These are phyloP conservation scores for Priocnemis perturbator DNA, from an alignment of 2,888 invertebrate genomes.

Conservation along the genomic window DNA sequence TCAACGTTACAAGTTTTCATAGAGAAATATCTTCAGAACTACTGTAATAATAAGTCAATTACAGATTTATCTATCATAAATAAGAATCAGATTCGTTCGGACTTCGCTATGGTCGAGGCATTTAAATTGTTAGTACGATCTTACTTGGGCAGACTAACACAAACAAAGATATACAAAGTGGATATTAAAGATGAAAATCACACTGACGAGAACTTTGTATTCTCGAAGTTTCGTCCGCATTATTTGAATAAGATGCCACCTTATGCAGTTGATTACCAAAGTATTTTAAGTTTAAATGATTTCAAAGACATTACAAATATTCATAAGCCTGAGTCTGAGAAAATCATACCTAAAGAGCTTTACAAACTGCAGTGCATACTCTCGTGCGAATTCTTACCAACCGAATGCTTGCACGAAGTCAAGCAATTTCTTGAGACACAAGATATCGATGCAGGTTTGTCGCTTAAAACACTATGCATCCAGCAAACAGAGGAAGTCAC, in stretches of 20 bases:
- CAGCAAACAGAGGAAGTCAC: slow-evolving; percentile 77
- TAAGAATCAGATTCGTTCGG: slow-evolving; percentile 65
- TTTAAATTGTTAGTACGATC: slow-evolving; percentile 80
- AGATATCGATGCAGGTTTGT: slow-evolving; percentile 77
- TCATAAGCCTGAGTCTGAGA: slow-evolving; percentile 47
- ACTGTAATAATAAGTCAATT: slow-evolving; percentile 55
- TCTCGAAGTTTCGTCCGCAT: slow-evolving; percentile 74
- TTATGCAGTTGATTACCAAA: slow-evolving; percentile 62
- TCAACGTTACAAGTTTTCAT: slow-evolving; percentile 71
- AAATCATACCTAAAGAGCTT: slow-evolving; percentile 59
- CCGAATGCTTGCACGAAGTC: slow-evolving; percentile 79
- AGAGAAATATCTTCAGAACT: slow-evolving; percentile 68
- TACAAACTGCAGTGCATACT: slow-evolving; percentile 78
- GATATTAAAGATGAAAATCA: slow-evolving; percentile 45
- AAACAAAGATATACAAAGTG: slow-evolving; percentile 63
- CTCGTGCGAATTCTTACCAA: slow-evolving; percentile 77
- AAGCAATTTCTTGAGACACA: slow-evolving; percentile 79
- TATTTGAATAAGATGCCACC: slow-evolving; percentile 78
- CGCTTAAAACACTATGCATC: slow-evolving; percentile 76
- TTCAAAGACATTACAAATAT: slow-evolving; percentile 50
- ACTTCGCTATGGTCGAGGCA: slow-evolving; percentile 77
- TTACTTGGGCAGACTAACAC: slow-evolving; percentile 77
- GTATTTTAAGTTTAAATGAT: slow-evolving; percentile 52
- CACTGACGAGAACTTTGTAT: slow-evolving; percentile 72
- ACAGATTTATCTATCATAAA: slow-evolving; percentile 46